Base-by-base conservation (phyloP, 2,888 invertebrate genomes). In the Pristionchus fissidentatus region DNA sequence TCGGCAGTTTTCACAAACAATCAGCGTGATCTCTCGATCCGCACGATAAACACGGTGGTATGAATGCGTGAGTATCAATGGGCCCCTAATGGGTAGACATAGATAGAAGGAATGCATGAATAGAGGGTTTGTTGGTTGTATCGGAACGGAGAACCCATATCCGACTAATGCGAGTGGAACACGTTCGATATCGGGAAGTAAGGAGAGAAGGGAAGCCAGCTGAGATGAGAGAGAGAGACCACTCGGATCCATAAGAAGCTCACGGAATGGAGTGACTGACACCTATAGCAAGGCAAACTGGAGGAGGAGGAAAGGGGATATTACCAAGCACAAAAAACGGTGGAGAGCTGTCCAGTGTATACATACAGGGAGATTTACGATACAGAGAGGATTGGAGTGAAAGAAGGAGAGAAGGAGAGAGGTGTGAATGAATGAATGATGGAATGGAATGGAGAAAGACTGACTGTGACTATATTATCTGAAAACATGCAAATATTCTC, bases 381-480 rank as follows among this genome's bases (percentile, higher is more conserved):
- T 70, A 70, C 41, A n/a, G 38, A 70, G 70, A 70, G 70, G 43
- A 70, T 70, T 70, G 70, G 70, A 41, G 26, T 41, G 32, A 49
- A 38, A 13, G 32, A 41, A 70, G 35, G 19, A 29, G 38, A 38
- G 19, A 8, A 79, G 60, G 35, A 57, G 32, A 46, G 79, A 52
- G 32, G 60, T 38, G 60, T 57, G 79, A 57, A 55, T 52, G 79
- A 57, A 41, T 38, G 79, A 79, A 57, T 43, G 60, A 46, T 15
- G 19, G 41, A 22, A 32, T 41, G 41, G 70, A 70, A 41, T 70
- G 41, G 22, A 70, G n/a, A n/a, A 41, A 13, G 38, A 66, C 4
- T 19, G 66, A 66, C 35, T 13, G 41, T 26, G 70, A 43, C 38
- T 41, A 41, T 38, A 32, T 41, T n/a, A n/a, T n/a, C n/a, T 41